These are phyloP conservation scores for Calliopum simillimum DNA, from an alignment of 2,888 invertebrate genomes.

Conservation along the genomic window DNA sequence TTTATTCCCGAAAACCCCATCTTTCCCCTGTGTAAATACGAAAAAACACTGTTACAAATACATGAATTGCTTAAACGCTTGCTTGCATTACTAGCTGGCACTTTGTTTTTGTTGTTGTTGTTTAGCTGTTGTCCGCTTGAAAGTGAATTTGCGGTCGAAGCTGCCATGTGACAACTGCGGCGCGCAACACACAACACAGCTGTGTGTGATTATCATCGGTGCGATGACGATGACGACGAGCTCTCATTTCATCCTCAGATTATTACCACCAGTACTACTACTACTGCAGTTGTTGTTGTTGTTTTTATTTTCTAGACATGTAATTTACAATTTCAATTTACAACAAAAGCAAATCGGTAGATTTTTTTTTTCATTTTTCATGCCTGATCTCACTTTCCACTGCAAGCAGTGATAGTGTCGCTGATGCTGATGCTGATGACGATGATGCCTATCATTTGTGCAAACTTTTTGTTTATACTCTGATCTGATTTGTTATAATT, in stretches of 20 bases:
- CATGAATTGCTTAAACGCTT: conserved; percentile 22
- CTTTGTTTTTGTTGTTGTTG: conserved; percentile 41
- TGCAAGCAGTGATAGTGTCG: not conserved
- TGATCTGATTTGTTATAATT: conserved; percentile 26
- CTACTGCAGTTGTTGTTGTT: conserved; percentile 17
- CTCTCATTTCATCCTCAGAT: conserved; percentile 26
- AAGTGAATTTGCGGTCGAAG: conserved; percentile 34
- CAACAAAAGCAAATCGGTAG: conserved; percentile 2
- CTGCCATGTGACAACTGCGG: conserved; percentile 34
- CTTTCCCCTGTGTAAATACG: too few relatives aligned
- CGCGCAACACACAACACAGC: too few relatives aligned
- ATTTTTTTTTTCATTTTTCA: not conserved
- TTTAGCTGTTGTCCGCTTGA: conserved; percentile 43
- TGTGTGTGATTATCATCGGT: conserved; percentile 26
- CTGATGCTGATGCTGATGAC: conserved; percentile 5
- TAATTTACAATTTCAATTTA: conserved; percentile 28
- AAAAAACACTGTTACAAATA: not conserved
- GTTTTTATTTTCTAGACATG: conserved; percentile 30
- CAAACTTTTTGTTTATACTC: conserved; percentile 16
- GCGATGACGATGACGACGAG: conserved; percentile 19
- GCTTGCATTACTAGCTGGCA: conserved; percentile 29
- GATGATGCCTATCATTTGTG: conserved; percentile 30
- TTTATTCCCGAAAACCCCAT: too few relatives aligned
- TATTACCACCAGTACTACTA: conserved; percentile 22
- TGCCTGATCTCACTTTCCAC: conserved; percentile 20